Base-by-base conservation (phyloP, 2,113 vertebrate species). In the Vanacampus margaritifer region DNA sequence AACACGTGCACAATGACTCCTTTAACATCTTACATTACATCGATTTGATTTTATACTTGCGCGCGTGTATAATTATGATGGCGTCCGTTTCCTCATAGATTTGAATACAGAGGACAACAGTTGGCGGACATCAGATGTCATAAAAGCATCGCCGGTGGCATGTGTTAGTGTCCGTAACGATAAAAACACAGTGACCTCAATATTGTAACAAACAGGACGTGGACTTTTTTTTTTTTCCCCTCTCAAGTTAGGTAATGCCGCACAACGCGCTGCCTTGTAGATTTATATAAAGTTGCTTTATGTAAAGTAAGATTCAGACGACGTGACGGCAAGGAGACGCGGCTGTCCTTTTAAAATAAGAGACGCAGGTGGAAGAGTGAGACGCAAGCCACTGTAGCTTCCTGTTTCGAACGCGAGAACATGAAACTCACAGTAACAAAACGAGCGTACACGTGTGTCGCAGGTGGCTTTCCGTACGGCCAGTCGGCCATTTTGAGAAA, bases 321-420 rank as follows among this genome's bases (percentile, higher is more conserved):
- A 6, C 11, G n/a, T 12, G 11, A 60, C 10, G 5, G 37, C 35
- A 36, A 12, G 21, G 6, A 43, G 61, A 69, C 0, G 69, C 50
- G 72, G 75, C 48, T 64, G 13, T 37, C 62, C 35, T 66, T 70
- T 79, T 68, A 43, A 23, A 74, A 36, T 69, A 82, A 84, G 87
- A 89, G 85, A 74, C 81, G 65, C 56, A 68, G 73, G 80, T 51
- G 41, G 46, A 9, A 6, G 43, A 46, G 43, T 48, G 46, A 74
- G 63, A 72, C 68, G 65, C 70, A 3, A 84, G 86, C 87, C 78
- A 88, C 86, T 79, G 78, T 50, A 74, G 69, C 77, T 90, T 90
- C 89, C 86, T 84, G 87, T 86, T 89, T 75, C 81, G 73, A 78
- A 28, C 14, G 13, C 12, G n/a, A 62, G 77, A 69, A 68, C 71